Percentiles rank a stretch among this genome's conserved stretches.
Evolutionary conservation across 1,140 invertebrate genomes (phyloP).

Genomic region (Trichonephila clavipes): DNA sequence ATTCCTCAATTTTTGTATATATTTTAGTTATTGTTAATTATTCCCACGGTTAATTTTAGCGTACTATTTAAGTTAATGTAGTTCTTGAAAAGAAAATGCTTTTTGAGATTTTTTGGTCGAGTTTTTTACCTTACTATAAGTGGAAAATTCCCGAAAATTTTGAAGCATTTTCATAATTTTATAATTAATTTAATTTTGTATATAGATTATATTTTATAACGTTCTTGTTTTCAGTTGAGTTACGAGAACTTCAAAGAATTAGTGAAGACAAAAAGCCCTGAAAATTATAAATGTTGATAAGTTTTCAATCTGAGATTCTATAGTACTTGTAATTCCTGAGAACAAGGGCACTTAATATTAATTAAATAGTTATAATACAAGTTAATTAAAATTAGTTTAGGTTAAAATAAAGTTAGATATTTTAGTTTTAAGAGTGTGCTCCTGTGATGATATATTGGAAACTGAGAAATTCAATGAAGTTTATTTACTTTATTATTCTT

Average conservation of each 20-base stretch:
- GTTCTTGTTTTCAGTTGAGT: constrained; percentile 27
- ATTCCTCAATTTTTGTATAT: not conserved
- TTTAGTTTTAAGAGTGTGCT: constrained; percentile 34
- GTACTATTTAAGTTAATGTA: no score
- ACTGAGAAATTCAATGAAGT: constrained; percentile 1
- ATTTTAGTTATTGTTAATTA: not conserved
- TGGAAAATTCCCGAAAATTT: not conserved
- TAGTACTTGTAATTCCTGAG: not conserved
- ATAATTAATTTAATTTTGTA: not conserved
- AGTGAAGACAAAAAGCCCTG: constrained; percentile 42
- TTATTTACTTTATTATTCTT: constrained; percentile 36
- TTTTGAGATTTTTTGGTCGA: not conserved
- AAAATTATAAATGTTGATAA: constrained; percentile 39
- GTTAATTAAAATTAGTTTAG: not conserved
- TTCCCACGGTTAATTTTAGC: no score
- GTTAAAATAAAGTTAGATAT: constrained; percentile 1
- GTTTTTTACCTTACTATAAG: not conserved
- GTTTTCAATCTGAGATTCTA: constrained; percentile 60
- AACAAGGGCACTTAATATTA: not conserved
- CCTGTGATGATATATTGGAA: constrained; percentile 28
- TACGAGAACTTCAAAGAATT: not conserved
- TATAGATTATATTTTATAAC: not conserved
- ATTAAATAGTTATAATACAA: not conserved
- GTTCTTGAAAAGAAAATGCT: not conserved
- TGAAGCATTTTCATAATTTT: not conserved